Base-by-base conservation (phyloP, 2,888 invertebrate genomes). In the Physocephala rufipes region DNA sequence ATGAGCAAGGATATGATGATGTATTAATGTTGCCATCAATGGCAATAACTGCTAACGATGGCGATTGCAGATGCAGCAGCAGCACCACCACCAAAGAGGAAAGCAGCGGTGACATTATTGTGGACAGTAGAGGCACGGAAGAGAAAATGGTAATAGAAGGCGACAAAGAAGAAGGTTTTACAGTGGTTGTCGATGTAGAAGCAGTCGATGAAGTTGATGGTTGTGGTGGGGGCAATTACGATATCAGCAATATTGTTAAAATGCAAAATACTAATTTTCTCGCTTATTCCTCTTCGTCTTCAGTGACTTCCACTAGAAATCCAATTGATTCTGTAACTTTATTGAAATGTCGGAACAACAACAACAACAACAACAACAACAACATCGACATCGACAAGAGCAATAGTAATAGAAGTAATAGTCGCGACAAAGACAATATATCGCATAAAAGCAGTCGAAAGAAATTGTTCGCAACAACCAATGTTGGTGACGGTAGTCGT, bases 361-460 rank as follows among this genome's bases (percentile, higher is more conserved):
- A 26, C 43, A 70, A 43, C 67, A 36, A 64, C 53, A 62, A 43
- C 63, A 64, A 59, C 62, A 61, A 63, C 36, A 70, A 28, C 53
- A 70, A 65, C 67, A 73, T 67, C 67, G 66, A 63, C 71, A 67
- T 24, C 65, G 36, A 51, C 21, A n/a, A 36, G 43, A 59, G 21
- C 26, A 58, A 26, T 2, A 55, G 55, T 15, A 7, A n/a, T n/a
- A 21, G 21, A n/a, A n/a, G n/a, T n/a, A n/a, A n/a, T n/a, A n/a
- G n/a, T n/a, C n/a, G n/a, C n/a, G n/a, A n/a, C n/a, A n/a, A n/a
- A n/a, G n/a, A n/a, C n/a, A n/a, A n/a, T n/a, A n/a, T n/a, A n/a
- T n/a, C n/a, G n/a, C n/a, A n/a, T n/a, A n/a, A n/a, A 21, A 63
- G 24, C 63, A 26, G 45, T 21, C 43, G 47, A 19, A 63, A 43